Conservation (phyloP, 2,797 vertebrate genomes). For the Pangasius djambal region DNA sequence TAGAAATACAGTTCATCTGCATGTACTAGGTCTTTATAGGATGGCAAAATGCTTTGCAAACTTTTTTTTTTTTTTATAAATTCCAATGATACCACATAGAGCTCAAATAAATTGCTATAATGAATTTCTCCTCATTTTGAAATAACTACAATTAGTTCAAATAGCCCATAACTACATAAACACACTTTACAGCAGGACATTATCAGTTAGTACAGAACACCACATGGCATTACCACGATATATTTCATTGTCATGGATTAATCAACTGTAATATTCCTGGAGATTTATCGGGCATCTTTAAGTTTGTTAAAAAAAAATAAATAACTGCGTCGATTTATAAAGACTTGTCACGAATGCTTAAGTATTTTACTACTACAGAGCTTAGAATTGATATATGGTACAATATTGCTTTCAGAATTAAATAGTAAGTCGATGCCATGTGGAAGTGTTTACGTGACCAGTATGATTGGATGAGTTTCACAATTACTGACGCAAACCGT, state of each 20-base stretch:
- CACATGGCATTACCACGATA: neutral
- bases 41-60: neutral
- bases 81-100: neutral
- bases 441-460: neutral
- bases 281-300: neutral
- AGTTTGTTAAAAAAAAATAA: neutral
- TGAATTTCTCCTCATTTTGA: neutral
- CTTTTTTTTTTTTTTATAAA: neutral
- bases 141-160: neutral
- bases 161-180: neutral
- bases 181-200: neutral
- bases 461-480: constrained; percentile 19
- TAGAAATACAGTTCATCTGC: neutral
- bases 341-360: neutral
- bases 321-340: neutral
- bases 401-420: neutral
- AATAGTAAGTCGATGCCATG: neutral
- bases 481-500: constrained; percentile 14
- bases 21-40: neutral
- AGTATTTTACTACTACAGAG: neutral
- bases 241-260: neutral
- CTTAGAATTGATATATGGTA: neutral
- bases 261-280: neutral
- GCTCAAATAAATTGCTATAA: neutral
- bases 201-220: neutral